Base-by-base conservation (phyloP, 2,888 invertebrate species). In the Campoplex nolae region DNA sequence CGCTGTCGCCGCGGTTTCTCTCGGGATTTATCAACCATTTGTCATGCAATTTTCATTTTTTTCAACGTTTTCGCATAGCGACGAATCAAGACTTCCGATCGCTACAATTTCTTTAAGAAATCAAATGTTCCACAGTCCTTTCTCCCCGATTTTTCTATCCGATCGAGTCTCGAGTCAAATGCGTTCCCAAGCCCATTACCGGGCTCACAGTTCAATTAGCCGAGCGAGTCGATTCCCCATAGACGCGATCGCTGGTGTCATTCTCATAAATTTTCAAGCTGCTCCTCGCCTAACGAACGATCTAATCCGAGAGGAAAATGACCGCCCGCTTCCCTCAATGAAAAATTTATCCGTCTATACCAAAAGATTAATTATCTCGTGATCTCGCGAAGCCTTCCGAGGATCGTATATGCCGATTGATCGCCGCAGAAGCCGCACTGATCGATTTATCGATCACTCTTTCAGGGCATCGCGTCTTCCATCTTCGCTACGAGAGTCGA, bases 201-300 rank as follows among this genome's bases (percentile, higher is more conserved):
- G 84, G 85, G 85, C 42, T 88, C 88, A 89, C 87, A 86, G 85
- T 89, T 88, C 85, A 89, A 90, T 90, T 88, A 88, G 88, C 83
- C 86, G 86, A 85, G 81, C 89, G 90, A 89, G 74, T 89, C 89
- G 89, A 77, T 13, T 32, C 38, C 71, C 23, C 28, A 18, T 45
- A 18, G 3, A 56, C 38, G 23, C 28, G 18, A 18, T 28, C 51
- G n/a, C 6, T 48, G 18, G 28, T 45, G 4, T 79, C 35, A 32
- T 62, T 65, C 54, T 75, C 67, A 67, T 77, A 38, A 51, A 68
- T 78, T 35, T 68, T 28, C 23, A 23, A 23, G 23, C 23, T 23
- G 23, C 54, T 16, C 38, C 54, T 67, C 11, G 54, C 35, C 16
- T 38, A 38, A 32, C 54, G 48, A 28, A 45, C 76, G 32, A 62